Conservation (phyloP, 2,113 vertebrate species). For the Glaucomys volans region DNA sequence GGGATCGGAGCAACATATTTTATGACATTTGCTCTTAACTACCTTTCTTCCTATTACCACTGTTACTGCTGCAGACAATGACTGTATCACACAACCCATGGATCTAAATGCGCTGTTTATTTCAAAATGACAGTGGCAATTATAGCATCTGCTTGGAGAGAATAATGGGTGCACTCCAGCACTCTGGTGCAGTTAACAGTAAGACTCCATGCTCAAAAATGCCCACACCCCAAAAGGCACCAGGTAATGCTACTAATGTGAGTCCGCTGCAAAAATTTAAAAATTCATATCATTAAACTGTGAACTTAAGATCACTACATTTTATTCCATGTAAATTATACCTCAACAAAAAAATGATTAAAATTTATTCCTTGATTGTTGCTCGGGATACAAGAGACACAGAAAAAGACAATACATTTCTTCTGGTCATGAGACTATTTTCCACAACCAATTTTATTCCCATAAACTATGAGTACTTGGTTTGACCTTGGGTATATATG, state of each 20-base stretch:
- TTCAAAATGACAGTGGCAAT: background rate
- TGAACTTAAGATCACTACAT: background rate
- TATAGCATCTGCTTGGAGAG: background rate
- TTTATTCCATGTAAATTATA: background rate
- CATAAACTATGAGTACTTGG: background rate
- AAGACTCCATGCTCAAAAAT: background rate
- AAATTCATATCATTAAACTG: background rate
- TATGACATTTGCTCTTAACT: slow-evolving; percentile 23
- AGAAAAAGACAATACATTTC: background rate
- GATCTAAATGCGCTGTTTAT: background rate
- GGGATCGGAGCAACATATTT: background rate
- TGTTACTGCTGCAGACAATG: background rate
- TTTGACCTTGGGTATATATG: background rate
- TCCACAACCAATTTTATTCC: background rate
- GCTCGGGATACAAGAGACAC: background rate
- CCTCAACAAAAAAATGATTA: background rate
- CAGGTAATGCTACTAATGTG: background rate
- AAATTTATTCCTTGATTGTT: slow-evolving; percentile 10
- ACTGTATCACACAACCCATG: background rate
- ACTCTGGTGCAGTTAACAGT: rapidly evolving
- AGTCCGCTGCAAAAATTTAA: background rate
- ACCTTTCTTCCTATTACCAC: slow-evolving; percentile 34
- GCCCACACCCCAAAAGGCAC: background rate
- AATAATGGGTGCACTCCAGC: background rate
- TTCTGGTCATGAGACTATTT: background rate